A percentile compares a stretch with the other conserved stretches of the same genome.
Evolutionary conservation across 2,888 invertebrate species (phyloP).

Genomic region (Himalopsyche japonica): DNA sequence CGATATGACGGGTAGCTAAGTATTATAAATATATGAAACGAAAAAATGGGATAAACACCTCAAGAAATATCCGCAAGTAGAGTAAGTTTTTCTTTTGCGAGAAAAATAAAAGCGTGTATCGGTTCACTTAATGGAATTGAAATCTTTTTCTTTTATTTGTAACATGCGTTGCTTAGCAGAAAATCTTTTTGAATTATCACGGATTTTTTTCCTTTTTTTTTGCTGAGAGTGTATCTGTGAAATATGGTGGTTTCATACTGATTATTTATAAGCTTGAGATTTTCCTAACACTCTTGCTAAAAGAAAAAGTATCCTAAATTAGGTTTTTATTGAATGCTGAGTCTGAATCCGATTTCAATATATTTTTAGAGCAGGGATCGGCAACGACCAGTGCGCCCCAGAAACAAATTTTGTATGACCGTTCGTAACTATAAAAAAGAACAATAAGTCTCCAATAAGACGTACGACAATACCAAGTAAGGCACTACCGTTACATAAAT

Average conservation of each 20-base stretch:
- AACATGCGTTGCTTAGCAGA: neutral
- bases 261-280: neutral
- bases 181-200: neutral
- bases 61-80: neutral
- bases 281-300: neutral
- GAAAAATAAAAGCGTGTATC: neutral
- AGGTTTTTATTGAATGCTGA: neutral
- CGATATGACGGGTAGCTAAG: no score
- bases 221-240: neutral
- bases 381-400: no score
- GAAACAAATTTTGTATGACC: no score
- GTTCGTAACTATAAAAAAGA: no score
- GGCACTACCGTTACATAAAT: no score
- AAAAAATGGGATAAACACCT: neutral
- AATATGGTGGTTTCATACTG: neutral
- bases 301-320: neutral
- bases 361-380: neutral
- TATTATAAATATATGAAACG: no score
- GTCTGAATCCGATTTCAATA: neutral
- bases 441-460: no score
- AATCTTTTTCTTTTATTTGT: slow-evolving; percentile 3
- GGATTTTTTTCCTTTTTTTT: neutral
- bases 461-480: no score
- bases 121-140: slow-evolving; percentile 16
- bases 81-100: neutral